phyloP scores from a whole-genome alignment of 2,113 vertebrate species.

The Tor tambroides region DNA sequence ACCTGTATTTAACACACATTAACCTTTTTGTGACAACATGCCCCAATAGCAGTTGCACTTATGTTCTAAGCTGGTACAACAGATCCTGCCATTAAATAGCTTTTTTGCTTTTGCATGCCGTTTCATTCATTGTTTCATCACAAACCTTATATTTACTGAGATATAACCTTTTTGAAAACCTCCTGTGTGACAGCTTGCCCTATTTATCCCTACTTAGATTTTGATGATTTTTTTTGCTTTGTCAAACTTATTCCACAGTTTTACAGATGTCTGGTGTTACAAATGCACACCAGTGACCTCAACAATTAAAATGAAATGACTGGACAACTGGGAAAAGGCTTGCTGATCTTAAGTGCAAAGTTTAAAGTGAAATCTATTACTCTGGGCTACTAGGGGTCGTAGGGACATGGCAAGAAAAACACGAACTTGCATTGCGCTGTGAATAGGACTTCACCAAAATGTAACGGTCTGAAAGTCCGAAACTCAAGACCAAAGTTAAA shows the following conservation, averaged over 20 bases:
- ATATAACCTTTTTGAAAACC: neutral
- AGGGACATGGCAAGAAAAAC: neutral
- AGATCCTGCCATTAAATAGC: neutral
- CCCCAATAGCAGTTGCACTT: neutral
- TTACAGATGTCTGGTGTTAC: neutral
- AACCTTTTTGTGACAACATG: neutral
- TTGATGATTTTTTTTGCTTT: neutral
- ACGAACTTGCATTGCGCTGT: neutral
- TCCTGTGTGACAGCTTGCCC: neutral
- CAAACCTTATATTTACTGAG: neutral
- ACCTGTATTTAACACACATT: neutral
- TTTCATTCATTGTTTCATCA: neutral
- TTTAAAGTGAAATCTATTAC: constrained; percentile 8
- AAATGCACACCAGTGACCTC: neutral
- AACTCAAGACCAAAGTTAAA: constrained; percentile 34
- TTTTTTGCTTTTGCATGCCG: too few relatives aligned
- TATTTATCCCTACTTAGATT: neutral
- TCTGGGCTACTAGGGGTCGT: neutral
- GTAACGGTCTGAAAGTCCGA: constrained; percentile 21
- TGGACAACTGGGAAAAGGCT: neutral
- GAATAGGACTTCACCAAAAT: constrained; percentile 20
- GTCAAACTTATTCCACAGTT: neutral
- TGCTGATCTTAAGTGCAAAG: neutral
- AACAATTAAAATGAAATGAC: constrained; percentile 17
- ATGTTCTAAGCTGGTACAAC: neutral